These are phyloP conservation scores for Aramus guarauna DNA, from an alignment of 2,113 vertebrate genomes.

Conservation along the genomic window DNA sequence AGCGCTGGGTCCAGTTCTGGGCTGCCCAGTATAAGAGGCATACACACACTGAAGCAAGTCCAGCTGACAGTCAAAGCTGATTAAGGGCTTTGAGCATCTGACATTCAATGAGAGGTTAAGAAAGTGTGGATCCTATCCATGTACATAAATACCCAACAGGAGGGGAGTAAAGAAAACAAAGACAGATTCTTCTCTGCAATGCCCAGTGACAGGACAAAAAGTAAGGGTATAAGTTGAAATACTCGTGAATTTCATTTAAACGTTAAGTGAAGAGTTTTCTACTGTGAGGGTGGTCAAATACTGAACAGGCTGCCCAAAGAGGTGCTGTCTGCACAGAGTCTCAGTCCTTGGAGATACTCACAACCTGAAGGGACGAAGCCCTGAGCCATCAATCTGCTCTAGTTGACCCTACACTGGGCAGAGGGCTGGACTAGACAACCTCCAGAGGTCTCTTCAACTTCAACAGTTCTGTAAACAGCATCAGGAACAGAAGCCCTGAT, in stretches of 20 bases:
- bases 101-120: neutral
- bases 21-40: neutral
- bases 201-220: neutral
- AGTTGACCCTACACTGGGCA: neutral
- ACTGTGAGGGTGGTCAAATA: neutral
- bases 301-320: neutral
- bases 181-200: neutral
- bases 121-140: neutral
- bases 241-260: neutral
- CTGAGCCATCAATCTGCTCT: neutral
- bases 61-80: neutral
- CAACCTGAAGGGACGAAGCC: neutral
- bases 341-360: neutral
- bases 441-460: neutral
- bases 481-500: neutral
- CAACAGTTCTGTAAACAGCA: neutral
- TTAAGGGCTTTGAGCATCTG: neutral
- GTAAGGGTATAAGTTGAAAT: accelerated
- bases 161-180: neutral
- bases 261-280: neutral
- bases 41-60: neutral
- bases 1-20: neutral
- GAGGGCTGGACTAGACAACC: neutral
- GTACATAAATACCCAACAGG: neutral
- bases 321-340: neutral